Percentiles rank a stretch among this genome's conserved stretches.
Conservation (phyloP, 2,797 vertebrate species). For the Cottoperca gobio region DNA sequence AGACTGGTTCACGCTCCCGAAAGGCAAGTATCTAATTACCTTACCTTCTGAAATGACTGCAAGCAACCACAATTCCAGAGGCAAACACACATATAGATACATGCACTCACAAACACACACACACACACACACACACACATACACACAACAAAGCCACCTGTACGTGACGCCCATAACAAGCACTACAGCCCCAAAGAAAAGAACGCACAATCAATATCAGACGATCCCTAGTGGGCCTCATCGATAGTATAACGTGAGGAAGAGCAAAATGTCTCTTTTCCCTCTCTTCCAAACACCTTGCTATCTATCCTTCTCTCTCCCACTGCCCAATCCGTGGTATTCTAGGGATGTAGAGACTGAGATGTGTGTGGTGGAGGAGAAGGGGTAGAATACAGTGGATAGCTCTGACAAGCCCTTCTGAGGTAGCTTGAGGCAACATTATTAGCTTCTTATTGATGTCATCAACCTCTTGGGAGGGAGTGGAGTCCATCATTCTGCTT, state of each 20-base stretch:
- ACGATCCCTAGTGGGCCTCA: slow-evolving; percentile 76
- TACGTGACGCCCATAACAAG: slow-evolving; percentile 79
- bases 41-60: slow-evolving; percentile 54
- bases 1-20: slow-evolving; percentile 41
- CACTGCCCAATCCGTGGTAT: slow-evolving; percentile 58
- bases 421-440: slow-evolving; percentile 80
- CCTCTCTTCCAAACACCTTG: slow-evolving; percentile 59
- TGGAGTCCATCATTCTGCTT: slow-evolving; percentile 72
- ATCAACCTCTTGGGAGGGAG: slow-evolving; percentile 78
- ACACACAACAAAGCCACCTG: slow-evolving; percentile 56
- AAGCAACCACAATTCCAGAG: slow-evolving; percentile 44
- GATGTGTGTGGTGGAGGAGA: slow-evolving; percentile 68
- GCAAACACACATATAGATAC: slow-evolving; percentile 23
- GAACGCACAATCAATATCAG: slow-evolving; percentile 81
- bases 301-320: slow-evolving; percentile 50
- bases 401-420: slow-evolving; percentile 68
- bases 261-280: slow-evolving; percentile 75
- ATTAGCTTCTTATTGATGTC: slow-evolving; percentile 86
- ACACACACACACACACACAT: slow-evolving; percentile 32
- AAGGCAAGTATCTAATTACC: slow-evolving; percentile 71
- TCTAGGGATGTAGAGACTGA: slow-evolving; percentile 64
- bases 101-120: slow-evolving; percentile 16
- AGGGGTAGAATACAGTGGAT: slow-evolving; percentile 72
- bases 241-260: slow-evolving; percentile 82
- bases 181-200: slow-evolving; percentile 72